Conservation (phyloP, 1,140 invertebrate species). For the Zaprionus taronus region DNA sequence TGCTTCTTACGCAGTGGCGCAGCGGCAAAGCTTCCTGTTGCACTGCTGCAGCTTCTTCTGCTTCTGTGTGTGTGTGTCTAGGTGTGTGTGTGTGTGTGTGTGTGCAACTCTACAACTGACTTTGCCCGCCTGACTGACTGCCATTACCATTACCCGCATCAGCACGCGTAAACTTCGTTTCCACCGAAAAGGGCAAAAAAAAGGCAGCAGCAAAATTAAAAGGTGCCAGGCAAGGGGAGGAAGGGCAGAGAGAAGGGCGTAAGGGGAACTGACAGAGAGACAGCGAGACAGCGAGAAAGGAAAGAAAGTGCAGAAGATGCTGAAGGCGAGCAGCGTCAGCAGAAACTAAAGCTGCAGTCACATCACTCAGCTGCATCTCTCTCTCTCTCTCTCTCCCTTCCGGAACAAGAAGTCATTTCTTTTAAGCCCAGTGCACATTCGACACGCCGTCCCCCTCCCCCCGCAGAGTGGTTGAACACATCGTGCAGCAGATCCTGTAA, state of each 20-base stretch:
- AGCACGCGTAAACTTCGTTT: slow-evolving; percentile 81
- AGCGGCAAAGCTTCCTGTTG: slow-evolving; percentile 47
- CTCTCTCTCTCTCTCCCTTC: not conserved
- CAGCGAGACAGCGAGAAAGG: slow-evolving; percentile 4
- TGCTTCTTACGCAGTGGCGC: slow-evolving; percentile 39
- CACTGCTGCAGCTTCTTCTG: slow-evolving; percentile 22
- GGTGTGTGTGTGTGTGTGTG: slow-evolving; percentile 11
- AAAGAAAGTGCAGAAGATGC: slow-evolving; percentile 7
- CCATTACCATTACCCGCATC: slow-evolving; percentile 73
- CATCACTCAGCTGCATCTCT: slow-evolving; percentile 24
- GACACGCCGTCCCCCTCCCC: slow-evolving; percentile 8
- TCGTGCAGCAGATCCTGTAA: not conserved
- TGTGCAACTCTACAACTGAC: slow-evolving; percentile 31
- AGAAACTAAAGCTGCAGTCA: slow-evolving; percentile 13
- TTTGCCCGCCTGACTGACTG: slow-evolving; percentile 62
- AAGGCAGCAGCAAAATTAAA: slow-evolving; percentile 4
- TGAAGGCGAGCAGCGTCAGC: slow-evolving; percentile 4
- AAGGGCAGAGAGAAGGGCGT: not conserved
- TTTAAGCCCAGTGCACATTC: slow-evolving; percentile 62
- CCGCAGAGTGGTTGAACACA: slow-evolving; percentile 20
- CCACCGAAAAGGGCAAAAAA: slow-evolving; percentile 47
- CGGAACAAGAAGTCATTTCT: slow-evolving; percentile 80
- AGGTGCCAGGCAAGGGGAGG: not conserved
- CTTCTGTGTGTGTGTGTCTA: slow-evolving; percentile 12
- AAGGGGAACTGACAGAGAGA: slow-evolving; percentile 8